Percentiles rank a stretch among this genome's conserved stretches.
Evolutionary conservation across 2,888 invertebrate species (phyloP).

Genomic region (Drosophila buzzatii): DNA sequence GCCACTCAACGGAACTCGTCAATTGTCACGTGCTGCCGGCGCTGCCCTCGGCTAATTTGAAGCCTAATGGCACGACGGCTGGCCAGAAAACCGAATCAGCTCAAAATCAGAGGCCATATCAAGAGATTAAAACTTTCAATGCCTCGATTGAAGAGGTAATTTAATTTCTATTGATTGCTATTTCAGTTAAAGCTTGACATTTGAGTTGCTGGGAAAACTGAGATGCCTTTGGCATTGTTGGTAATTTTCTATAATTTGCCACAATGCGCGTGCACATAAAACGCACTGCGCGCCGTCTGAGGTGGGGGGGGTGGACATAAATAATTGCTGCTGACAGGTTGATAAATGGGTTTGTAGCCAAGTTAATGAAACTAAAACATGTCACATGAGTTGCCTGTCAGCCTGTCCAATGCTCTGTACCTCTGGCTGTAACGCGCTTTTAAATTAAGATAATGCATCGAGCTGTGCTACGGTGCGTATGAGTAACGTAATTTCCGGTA

Average conservation of each 20-base stretch:
- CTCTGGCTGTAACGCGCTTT: slow-evolving; percentile 48
- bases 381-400: slow-evolving; percentile 54
- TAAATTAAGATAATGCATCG: slow-evolving; percentile 77
- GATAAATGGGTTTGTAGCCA: slow-evolving; percentile 76
- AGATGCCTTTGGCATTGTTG: slow-evolving; percentile 15
- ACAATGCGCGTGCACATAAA: slow-evolving; percentile 35
- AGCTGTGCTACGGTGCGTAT: slow-evolving; percentile 65
- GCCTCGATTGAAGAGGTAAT: slow-evolving; percentile 34
- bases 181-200: slow-evolving; percentile 27
- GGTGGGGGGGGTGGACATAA: slow-evolving; percentile 49
- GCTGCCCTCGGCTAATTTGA: slow-evolving; percentile 57
- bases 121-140: slow-evolving; percentile 67
- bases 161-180: slow-evolving; percentile 54
- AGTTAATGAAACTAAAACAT: slow-evolving; percentile 77
- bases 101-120: slow-evolving; percentile 29
- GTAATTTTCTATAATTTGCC: slow-evolving; percentile 63
- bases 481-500: slow-evolving; percentile 68
- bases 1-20: slow-evolving; percentile 5
- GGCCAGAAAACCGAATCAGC: slow-evolving; percentile 24
- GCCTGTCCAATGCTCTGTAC: slow-evolving; percentile 19
- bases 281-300: slow-evolving; percentile 19
- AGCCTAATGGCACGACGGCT: slow-evolving; percentile 30
- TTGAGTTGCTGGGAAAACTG: slow-evolving; percentile 27
- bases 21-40: slow-evolving; percentile 54
- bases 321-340: slow-evolving; percentile 79